Evolutionary conservation across 1,140 invertebrate species (phyloP).

Genomic region (Habropoda laboriosa): DNA sequence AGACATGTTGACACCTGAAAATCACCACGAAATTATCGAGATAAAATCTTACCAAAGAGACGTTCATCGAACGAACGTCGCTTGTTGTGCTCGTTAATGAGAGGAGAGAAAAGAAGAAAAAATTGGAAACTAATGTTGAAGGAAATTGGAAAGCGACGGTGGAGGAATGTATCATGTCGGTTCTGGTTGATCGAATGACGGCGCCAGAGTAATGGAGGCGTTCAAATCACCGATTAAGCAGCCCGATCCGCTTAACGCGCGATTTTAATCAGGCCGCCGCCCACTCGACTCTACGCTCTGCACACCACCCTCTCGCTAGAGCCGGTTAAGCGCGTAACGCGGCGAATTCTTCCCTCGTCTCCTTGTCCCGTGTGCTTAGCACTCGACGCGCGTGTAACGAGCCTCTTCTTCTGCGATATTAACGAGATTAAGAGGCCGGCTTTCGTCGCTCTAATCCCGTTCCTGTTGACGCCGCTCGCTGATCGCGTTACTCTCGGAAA

Average conservation of each 20-base stretch:
- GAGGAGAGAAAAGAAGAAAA: too few species aligned
- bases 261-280: slow-evolving; percentile 12
- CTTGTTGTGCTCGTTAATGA: too few species aligned
- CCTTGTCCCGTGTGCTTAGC: slow-evolving; percentile 9
- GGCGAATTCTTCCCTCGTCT: not conserved
- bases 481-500: slow-evolving; percentile 8
- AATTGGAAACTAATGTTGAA: too few species aligned
- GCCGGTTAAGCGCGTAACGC: not conserved
- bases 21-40: too few species aligned
- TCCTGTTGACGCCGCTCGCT: not conserved
- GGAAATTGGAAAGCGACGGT: too few species aligned
- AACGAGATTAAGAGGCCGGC: slow-evolving; percentile 37
- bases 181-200: not conserved
- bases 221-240: slow-evolving; percentile 18
- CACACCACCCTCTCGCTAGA: not conserved
- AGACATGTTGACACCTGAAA: too few species aligned
- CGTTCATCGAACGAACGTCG: too few species aligned
- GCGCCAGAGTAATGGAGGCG: not conserved
- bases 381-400: slow-evolving; percentile 25
- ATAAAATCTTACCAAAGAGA: too few species aligned
- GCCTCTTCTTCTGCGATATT: slow-evolving; percentile 36
- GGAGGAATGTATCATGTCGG: too few species aligned
- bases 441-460: not conserved
- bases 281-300: not conserved
- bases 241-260: not conserved